phyloP scores from a whole-genome alignment of 2,888 invertebrate genomes.

The Drosophila lacicola region DNA sequence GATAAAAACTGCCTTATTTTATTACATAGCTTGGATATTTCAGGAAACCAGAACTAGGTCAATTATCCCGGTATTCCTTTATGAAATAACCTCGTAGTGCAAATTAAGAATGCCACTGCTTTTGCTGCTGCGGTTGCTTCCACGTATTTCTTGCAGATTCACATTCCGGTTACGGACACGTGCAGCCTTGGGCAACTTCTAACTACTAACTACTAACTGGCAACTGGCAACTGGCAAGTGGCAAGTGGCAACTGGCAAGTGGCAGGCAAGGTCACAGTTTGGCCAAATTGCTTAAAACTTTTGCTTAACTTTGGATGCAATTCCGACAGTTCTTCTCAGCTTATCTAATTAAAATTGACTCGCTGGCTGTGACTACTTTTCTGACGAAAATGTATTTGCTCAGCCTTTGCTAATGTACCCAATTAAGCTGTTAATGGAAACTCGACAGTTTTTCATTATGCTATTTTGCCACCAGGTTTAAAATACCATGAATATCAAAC shows the following conservation, averaged over 20 bases:
- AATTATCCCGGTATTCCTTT: background rate
- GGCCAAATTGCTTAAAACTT: slow-evolving; percentile 14
- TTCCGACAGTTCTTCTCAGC: background rate
- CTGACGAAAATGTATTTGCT: background rate
- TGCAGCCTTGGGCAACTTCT: slow-evolving; percentile 20
- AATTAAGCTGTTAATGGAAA: too few relatives aligned
- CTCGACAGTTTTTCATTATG: too few relatives aligned
- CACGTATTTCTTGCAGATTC: slow-evolving; percentile 6
- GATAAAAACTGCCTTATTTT: too few relatives aligned
- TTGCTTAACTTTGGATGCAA: slow-evolving; percentile 7
- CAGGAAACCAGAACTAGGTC: too few relatives aligned
- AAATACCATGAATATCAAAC: too few relatives aligned
- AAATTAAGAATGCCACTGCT: slow-evolving; percentile 18
- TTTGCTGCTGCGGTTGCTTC: background rate
- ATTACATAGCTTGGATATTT: too few relatives aligned
- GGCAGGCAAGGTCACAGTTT: slow-evolving; percentile 16
- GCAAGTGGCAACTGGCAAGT: slow-evolving; percentile 1
- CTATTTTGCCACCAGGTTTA: too few relatives aligned
- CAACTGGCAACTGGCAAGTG: background rate
- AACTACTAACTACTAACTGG: slow-evolving; percentile 13
- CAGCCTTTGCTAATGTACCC: background rate
- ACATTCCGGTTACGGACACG: slow-evolving; percentile 1
- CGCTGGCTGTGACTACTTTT: background rate
- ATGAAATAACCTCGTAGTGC: background rate
- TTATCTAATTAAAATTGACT: slow-evolving; percentile 29